Evolutionary conservation across 1,140 invertebrate genomes (phyloP), one percentile per base, ranked within the genome.

Genomic region (Idris sp.): DNA sequence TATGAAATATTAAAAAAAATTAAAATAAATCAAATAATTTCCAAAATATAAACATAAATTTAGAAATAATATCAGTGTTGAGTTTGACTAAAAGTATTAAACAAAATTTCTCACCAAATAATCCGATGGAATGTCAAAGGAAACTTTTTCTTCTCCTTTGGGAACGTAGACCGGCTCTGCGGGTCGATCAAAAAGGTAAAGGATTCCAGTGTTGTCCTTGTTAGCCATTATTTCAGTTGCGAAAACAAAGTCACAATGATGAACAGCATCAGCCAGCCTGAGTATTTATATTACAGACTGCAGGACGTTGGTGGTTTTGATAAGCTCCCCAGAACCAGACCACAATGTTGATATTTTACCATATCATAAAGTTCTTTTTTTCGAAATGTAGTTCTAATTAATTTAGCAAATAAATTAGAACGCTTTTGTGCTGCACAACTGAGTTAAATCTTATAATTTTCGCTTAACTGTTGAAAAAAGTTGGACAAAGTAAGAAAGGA

Each of bases 161-260:
- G 89, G 88, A 10, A 91, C 89, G 76, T 92, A 92, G 4, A 91
- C 85, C 1, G 93, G 93, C 82, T 95, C 94, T 11, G 89, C 87
- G 3, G 93, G 93, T 6, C 93, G 90, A 81, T 95, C 93, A 84
- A 94, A 94, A 25, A 95, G 89, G 58, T 91, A 87, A 36, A 89
- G 82, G 35, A 91, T 76, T 46, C 72, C 68, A 13, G 44, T 61
- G 16, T 82, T 81, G 43, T 81, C 54, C 16, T 1, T 22, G 19
- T 22, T 46, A 11, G 74, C 31, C 58, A 65, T 62, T 33, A 38
- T 74, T 59, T 44, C 28, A 4, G n/a, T 22, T 11, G 14, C 26
- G 11, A 35, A 33, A n/a, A 40, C 56, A 62, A 51, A 64, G 9
- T 56, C 58, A 14, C 11, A 59, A 38, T 74, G 71, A 67, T 51